Conservation (phyloP, 2,797 vertebrate species). For the Acanthurus tractus region DNA sequence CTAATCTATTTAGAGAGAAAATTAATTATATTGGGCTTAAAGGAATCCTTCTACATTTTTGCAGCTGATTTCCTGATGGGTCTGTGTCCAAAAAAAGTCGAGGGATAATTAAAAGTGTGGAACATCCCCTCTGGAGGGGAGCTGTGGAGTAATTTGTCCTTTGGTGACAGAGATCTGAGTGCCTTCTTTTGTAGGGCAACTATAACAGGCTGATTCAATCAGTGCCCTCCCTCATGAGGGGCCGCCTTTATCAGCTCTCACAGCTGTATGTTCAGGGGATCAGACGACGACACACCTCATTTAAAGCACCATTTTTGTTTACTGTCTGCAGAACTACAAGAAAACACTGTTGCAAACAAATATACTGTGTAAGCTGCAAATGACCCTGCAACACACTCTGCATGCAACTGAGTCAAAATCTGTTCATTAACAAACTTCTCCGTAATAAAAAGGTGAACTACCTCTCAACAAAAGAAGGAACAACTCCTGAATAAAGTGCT, state of each 20-base stretch:
- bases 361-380: background rate
- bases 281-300: conserved; percentile 55
- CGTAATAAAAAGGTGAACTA: background rate
- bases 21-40: conserved; percentile 78
- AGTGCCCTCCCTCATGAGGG: conserved; percentile 48
- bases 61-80: conserved; percentile 68
- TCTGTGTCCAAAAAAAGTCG: conserved; percentile 56
- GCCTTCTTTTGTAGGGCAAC: conserved; percentile 64
- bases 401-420: conserved; percentile 3
- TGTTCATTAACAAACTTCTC: background rate
- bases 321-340: conserved; percentile 34
- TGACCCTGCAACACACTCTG: conserved; percentile 5
- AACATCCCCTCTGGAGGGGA: conserved; percentile 59
- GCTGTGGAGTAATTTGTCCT: conserved; percentile 70
- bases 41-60: conserved; percentile 69
- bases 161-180: conserved; percentile 72
- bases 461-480: background rate
- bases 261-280: conserved; percentile 60
- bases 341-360: conserved; percentile 31
- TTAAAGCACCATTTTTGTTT: conserved; percentile 47
- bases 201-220: conserved; percentile 61
- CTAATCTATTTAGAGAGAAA: conserved; percentile 79
- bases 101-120: conserved; percentile 74
- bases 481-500: conserved; percentile 4
- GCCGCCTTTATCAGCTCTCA: conserved; percentile 60